phyloP scores from a whole-genome alignment of 2,888 invertebrate genomes.

The Resseliella maxima region DNA sequence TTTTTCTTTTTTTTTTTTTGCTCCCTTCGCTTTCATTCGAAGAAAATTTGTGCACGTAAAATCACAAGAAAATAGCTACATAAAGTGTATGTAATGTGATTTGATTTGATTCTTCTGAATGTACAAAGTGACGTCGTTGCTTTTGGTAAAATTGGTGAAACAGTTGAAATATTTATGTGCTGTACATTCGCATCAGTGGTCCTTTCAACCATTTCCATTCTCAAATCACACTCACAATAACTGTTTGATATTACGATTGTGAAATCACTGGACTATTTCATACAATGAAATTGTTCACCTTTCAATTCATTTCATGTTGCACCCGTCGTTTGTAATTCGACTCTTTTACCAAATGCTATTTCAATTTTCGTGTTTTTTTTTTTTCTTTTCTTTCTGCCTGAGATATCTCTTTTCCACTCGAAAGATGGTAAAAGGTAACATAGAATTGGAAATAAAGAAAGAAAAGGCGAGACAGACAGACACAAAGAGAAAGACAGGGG shows the following conservation, averaged over 20 bases:
- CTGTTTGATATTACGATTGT: neutral
- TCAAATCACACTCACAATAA: neutral
- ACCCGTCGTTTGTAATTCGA: neutral
- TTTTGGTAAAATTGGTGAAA: neutral
- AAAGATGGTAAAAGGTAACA: no score
- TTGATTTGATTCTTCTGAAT: neutral
- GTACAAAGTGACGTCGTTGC: no score
- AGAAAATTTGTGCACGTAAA: neutral
- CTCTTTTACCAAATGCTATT: no score
- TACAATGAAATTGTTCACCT: neutral
- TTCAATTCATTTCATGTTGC: neutral
- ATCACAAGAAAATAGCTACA: neutral
- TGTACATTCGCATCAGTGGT: neutral
- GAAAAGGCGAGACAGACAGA: no score
- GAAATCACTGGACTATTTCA: slow-evolving; percentile 13
- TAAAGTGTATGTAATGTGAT: neutral
- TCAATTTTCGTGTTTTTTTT: neutral
- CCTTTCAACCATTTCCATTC: neutral
- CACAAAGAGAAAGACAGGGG: no score
- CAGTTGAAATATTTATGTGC: slow-evolving; percentile 12
- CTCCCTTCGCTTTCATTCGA: neutral
- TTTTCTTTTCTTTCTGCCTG: neutral
- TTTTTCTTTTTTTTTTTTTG: neutral
- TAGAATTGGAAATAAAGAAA: no score
- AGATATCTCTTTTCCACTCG: neutral